Percentiles rank a stretch among this genome's conserved stretches.
phyloP scores from a whole-genome alignment of 2,113 vertebrate species.

The Furnarius figulus region DNA sequence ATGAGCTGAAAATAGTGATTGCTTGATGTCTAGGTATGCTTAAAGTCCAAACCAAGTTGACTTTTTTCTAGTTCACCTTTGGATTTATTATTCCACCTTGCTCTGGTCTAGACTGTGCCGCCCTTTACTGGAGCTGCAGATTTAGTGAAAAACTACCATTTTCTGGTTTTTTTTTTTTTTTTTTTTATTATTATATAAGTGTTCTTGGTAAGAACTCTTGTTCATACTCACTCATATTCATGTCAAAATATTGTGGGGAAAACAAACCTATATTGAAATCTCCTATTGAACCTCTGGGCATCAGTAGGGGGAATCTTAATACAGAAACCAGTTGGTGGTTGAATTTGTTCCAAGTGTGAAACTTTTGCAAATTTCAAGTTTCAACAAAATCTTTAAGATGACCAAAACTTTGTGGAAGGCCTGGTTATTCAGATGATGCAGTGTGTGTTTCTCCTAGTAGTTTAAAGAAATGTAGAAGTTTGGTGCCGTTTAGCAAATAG shows the following conservation, averaged over 20 bases:
- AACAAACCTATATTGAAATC: background rate
- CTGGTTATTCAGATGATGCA: background rate
- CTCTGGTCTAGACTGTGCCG: background rate
- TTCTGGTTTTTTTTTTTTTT: no score
- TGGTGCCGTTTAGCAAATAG: background rate
- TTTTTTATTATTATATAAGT: background rate
- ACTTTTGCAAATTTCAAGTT: background rate
- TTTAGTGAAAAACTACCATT: background rate
- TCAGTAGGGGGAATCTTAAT: background rate
- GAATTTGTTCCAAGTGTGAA: background rate
- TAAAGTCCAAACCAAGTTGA: background rate
- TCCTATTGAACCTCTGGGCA: no score
- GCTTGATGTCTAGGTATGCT: background rate
- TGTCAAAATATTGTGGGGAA: background rate
- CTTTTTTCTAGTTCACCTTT: background rate
- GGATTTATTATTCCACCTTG: background rate
- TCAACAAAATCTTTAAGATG: background rate
- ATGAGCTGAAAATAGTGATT: background rate
- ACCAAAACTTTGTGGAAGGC: background rate
- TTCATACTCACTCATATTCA: background rate
- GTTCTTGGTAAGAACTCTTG: background rate
- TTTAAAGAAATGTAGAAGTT: background rate
- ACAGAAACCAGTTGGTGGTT: background rate
- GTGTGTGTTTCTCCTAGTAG: background rate
- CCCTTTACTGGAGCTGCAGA: background rate